Evolutionary conservation across 2,888 invertebrate genomes (phyloP).

Genomic region (Andrena minutula): DNA sequence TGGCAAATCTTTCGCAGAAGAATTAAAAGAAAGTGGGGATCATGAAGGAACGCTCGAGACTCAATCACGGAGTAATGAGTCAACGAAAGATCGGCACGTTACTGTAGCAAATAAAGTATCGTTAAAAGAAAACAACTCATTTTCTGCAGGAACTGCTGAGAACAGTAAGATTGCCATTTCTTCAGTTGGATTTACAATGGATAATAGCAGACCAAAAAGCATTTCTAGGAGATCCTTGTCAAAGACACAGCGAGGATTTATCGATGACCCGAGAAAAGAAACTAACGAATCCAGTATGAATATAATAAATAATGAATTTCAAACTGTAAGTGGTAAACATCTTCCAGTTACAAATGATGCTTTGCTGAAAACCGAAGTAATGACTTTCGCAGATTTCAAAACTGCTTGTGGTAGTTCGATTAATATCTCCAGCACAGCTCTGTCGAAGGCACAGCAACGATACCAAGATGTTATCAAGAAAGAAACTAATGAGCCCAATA

Average conservation of each 20-base stretch:
- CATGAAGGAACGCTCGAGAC: background rate
- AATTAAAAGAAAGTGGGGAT: background rate
- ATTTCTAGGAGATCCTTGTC: conserved; percentile 28
- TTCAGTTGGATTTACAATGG: conserved; percentile 4
- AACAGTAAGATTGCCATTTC: background rate
- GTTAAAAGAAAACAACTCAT: background rate
- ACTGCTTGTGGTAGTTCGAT: conserved; percentile 27
- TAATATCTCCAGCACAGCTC: conserved; percentile 20
- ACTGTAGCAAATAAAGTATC: background rate
- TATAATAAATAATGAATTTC: conserved; percentile 20
- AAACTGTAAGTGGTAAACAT: conserved; percentile 23
- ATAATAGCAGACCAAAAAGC: conserved; percentile 4
- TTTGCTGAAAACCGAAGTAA: conserved; percentile 11
- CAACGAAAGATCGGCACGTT: background rate
- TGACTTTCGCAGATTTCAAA: background rate
- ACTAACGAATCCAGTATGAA: background rate
- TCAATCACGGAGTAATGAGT: background rate
- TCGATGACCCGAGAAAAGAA: background rate
- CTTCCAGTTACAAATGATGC: conserved; percentile 12
- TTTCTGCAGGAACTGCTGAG: background rate
- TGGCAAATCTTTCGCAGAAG: conserved; percentile 20
- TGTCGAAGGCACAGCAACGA: conserved; percentile 22
- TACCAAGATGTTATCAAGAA: conserved; percentile 7
- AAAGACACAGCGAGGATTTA: conserved; percentile 23
- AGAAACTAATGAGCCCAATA: background rate